A percentile compares a stretch with the other conserved stretches of the same genome.
phyloP scores from a whole-genome alignment of 2,888 invertebrate species.

The Glyphotaelius pellucidus region DNA sequence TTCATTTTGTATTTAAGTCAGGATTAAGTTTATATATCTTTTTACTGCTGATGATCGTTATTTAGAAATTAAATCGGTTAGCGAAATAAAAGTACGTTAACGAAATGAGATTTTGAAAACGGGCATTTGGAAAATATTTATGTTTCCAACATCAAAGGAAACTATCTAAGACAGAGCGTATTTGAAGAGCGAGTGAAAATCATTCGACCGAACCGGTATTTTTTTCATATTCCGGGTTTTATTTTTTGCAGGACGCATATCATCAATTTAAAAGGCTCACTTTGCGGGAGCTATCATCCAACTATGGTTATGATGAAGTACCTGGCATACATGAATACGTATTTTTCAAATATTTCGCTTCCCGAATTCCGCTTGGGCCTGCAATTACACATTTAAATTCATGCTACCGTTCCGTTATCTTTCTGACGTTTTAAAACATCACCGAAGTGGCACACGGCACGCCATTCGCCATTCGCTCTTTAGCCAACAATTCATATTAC shows the following conservation, averaged over 20 bases:
- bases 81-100: background rate
- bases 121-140: background rate
- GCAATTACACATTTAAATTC: conserved; percentile 65
- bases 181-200: conserved; percentile 9
- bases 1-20: background rate
- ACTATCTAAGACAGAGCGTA: conserved; percentile 12
- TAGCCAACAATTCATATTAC: conserved; percentile 18
- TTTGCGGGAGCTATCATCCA: conserved; percentile 34
- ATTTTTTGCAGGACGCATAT: conserved; percentile 38
- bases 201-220: conserved; percentile 16
- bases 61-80: background rate
- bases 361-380: conserved; percentile 37
- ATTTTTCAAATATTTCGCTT: conserved; percentile 26
- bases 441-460: conserved; percentile 54
- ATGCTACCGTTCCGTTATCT: conserved; percentile 63
- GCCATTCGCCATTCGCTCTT: conserved; percentile 39
- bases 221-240: conserved; percentile 4
- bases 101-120: background rate
- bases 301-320: conserved; percentile 33
- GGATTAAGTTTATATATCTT: background rate
- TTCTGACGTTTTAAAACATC: conserved; percentile 62
- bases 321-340: conserved; percentile 43
- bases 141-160: conserved; percentile 10
- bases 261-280: conserved; percentile 40
- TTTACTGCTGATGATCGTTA: background rate